A percentile compares a stretch with the other conserved stretches of the same genome.
These are phyloP conservation scores for Periophthalmus magnuspinnatus DNA, from an alignment of 2,797 vertebrate genomes.

Conservation along the genomic window DNA sequence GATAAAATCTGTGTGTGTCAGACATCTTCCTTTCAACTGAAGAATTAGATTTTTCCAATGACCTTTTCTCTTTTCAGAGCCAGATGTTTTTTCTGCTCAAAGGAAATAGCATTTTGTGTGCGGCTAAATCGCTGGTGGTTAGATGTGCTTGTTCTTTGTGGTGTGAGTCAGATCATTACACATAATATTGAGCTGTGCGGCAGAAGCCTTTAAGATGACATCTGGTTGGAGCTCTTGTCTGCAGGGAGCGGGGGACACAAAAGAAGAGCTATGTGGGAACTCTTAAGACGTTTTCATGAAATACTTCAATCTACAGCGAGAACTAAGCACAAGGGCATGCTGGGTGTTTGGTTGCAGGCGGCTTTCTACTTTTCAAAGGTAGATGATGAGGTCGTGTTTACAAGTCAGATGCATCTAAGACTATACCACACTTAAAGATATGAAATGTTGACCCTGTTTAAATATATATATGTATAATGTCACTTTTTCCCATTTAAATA, in stretches of 20 bases:
- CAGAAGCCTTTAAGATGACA: constrained; percentile 17
- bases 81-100: constrained; percentile 30
- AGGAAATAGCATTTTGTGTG: constrained; percentile 35
- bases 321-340: background rate
- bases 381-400: background rate
- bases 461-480: too few species aligned
- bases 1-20: constrained; percentile 31
- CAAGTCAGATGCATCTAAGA: background rate
- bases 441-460: too few species aligned
- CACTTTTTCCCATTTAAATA: too few species aligned
- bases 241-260: background rate
- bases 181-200: constrained; percentile 14
- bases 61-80: constrained; percentile 44
- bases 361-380: background rate
- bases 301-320: background rate
- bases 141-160: constrained; percentile 38
- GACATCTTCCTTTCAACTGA: constrained; percentile 29
- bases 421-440: too few species aligned
- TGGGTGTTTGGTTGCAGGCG: background rate
- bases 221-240: constrained; percentile 12
- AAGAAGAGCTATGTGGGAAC: background rate
- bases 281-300: background rate
- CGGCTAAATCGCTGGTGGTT: constrained; percentile 14
- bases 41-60: constrained; percentile 32
- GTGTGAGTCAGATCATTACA: constrained; percentile 24